Conservation (phyloP, 64 coral and sea anemone genomes). For the Trachythela sp. region DNA sequence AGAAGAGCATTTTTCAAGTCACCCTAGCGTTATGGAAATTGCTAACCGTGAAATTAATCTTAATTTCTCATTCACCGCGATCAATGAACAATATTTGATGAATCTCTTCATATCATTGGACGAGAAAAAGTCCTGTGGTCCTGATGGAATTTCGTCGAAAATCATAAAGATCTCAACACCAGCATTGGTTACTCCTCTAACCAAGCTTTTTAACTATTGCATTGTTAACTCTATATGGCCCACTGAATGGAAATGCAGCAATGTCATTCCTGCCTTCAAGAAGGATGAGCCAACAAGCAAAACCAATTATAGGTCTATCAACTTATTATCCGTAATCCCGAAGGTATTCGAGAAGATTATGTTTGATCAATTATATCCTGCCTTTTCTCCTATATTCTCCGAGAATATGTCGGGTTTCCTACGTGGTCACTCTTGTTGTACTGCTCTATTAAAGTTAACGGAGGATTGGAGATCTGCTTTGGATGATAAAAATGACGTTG, state of each 20-base stretch:
- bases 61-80: not conserved
- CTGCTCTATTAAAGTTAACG: conserved; percentile 37
- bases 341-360: conserved; percentile 49
- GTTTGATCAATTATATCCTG: conserved; percentile 51
- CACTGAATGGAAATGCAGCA: conserved; percentile 41
- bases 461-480: conserved; percentile 37
- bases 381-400: conserved; percentile 38
- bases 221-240: conserved; percentile 33
- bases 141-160: conserved; percentile 40
- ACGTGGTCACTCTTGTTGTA: conserved; percentile 39
- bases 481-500: conserved; percentile 7
- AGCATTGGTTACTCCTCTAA: conserved; percentile 25
- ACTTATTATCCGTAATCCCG: conserved; percentile 27
- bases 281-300: conserved; percentile 20
- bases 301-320: conserved; percentile 51
- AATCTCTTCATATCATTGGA: conserved; percentile 21
- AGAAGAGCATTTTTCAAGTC: not conserved
- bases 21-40: not conserved
- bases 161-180: conserved; percentile 43
- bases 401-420: conserved; percentile 48
- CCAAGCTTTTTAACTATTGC: conserved; percentile 41
- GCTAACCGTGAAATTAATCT: not conserved
- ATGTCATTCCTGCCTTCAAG: conserved; percentile 42
- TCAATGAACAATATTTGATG: not conserved
- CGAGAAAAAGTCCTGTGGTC: conserved; percentile 55